phyloP scores from a whole-genome alignment of 2,113 vertebrate genomes.

The Hylia prasina region DNA sequence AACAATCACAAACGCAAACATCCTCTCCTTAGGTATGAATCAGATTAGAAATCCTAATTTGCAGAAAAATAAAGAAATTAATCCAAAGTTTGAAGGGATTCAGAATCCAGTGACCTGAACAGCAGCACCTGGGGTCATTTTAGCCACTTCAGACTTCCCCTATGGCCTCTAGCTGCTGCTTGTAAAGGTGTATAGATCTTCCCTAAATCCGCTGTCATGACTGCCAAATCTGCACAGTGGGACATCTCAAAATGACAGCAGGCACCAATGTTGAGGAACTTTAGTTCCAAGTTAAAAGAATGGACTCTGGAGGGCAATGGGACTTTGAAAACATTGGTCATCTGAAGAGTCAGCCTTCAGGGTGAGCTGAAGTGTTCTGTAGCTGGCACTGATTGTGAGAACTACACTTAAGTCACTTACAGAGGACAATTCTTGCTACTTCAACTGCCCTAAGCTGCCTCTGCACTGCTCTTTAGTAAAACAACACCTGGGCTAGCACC shows the following conservation, averaged over 20 bases:
- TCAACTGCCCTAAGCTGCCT: not conserved
- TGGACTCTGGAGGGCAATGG: not conserved
- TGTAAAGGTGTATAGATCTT: not conserved
- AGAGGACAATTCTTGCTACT: not conserved
- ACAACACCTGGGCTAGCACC: not conserved
- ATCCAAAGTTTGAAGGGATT: not conserved
- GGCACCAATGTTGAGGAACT: not conserved
- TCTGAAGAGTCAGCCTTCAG: not conserved
- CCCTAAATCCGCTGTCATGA: rapidly evolving
- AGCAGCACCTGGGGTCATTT: not conserved
- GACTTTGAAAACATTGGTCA: not conserved
- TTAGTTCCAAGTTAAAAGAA: not conserved
- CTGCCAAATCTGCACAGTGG: not conserved
- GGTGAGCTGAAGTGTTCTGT: not conserved
- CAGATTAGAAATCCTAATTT: not conserved
- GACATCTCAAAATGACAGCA: not conserved
- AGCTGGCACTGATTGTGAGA: not conserved
- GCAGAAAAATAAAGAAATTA: not conserved
- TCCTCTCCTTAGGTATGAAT: not conserved
- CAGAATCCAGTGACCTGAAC: not conserved
- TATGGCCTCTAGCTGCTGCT: not conserved
- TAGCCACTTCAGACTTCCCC: not conserved
- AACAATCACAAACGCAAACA: not conserved
- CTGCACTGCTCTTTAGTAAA: not conserved
- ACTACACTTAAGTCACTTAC: not conserved